Conservation (phyloP, 2,797 vertebrate genomes). For the Xiphophorus birchmanni region DNA sequence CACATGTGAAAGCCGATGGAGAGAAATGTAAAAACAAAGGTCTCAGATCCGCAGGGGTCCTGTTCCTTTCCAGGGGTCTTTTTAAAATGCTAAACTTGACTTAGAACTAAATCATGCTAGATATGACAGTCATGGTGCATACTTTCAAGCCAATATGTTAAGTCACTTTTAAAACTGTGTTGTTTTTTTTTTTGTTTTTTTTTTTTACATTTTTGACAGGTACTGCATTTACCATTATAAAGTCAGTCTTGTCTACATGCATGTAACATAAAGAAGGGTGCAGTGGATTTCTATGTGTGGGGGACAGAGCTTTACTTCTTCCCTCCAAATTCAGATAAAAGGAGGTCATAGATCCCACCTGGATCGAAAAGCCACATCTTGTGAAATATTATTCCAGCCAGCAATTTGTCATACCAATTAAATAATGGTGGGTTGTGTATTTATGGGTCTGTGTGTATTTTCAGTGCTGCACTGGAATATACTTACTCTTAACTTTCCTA, state of each 20-base stretch:
- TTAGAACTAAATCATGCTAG: neutral
- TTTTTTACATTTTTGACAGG: neutral
- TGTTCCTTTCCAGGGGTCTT: neutral
- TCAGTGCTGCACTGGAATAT: conserved; percentile 44
- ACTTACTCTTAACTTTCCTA: conserved; percentile 43
- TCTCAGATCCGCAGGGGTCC: neutral
- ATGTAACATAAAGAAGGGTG: neutral
- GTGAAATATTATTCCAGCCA: conserved; percentile 33
- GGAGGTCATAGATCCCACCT: neutral
- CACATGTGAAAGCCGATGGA: neutral
- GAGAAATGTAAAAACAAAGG: neutral
- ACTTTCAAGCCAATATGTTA: neutral
- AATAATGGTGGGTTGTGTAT: conserved; percentile 13
- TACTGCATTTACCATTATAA: neutral
- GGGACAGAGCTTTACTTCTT: neutral
- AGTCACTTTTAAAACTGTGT: neutral
- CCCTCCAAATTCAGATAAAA: neutral
- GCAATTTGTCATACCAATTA: conserved; percentile 48
- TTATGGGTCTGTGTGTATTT: conserved; percentile 9
- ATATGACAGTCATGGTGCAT: neutral
- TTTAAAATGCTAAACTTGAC: neutral
- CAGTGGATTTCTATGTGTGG: neutral
- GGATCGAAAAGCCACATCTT: neutral
- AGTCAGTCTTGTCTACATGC: neutral
- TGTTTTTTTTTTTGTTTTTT: too few species aligned